Evolutionary conservation across 1,140 invertebrate species (phyloP), one percentile per base, ranked within the genome.

Genomic region (Rhizoglyphus robini): DNA sequence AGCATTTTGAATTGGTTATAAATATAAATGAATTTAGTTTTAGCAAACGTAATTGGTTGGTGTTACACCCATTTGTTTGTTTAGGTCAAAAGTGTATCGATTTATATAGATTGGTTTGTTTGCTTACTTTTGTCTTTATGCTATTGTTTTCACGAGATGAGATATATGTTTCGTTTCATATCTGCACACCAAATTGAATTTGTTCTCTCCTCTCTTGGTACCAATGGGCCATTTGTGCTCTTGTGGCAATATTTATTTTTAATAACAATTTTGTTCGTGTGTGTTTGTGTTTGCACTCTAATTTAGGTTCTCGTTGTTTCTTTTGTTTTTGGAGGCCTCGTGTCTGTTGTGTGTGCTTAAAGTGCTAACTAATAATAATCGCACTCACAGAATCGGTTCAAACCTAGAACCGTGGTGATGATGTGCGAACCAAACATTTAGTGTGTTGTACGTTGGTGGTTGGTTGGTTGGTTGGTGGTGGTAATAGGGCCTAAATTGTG

Each of bases 241-340:
- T 54, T 8, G 8, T 54, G 23, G 23, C 51, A 54, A 54, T 54
- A 54, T 54, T 54, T 54, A 20, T 54, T 54, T 54, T 54, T 54
- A 54, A 54, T 54, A 54, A 54, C 51, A 8, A 54, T 54, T 54
- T 5, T 54, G 23, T 32, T 5, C 23, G 23, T 54, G 23, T 32
- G 23, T 54, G 51, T 27, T 54, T 20, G 51, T 54, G 51, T 54
- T 54, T 54, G 51, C 51, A 54, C 51, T 54, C 51, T 54, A 54
- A 54, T 54, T 54, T 54, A 32, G 23, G 51, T 32, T 54, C 23
- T 54, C 5, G 8, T 25, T 15, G 51, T 8, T 54, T 25, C 51
- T 54, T 11, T 32, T 54, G 31, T 8, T 5, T 54, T 54, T 46
- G 41, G n/a, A n/a, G n/a, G n/a, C 27, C 46, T 61, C 25, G 30